A percentile compares a stretch with the other conserved stretches of the same genome.
Conservation (phyloP, 64 coral and sea anemone species). For the Dendrophyllia cribrosa region DNA sequence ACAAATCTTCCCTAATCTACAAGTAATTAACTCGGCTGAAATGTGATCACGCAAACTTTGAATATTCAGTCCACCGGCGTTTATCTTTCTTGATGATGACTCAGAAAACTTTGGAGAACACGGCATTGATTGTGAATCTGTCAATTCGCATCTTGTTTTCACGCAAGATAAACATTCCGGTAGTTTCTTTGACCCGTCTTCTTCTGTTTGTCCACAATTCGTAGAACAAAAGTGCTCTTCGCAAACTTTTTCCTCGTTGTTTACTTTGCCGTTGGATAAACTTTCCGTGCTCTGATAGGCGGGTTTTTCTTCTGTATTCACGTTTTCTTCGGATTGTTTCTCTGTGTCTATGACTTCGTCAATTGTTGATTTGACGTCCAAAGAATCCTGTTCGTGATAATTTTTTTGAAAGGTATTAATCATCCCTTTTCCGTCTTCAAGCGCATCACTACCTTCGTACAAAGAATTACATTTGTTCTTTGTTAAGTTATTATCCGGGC, state of each 20-base stretch:
- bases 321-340: not conserved
- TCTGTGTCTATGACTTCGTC: not conserved
- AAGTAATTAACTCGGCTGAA: conserved; percentile 14
- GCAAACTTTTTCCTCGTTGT: conserved; percentile 19
- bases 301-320: not conserved
- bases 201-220: conserved; percentile 35
- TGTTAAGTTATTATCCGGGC: conserved; percentile 5
- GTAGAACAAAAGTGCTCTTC: conserved; percentile 35
- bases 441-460: conserved; percentile 37
- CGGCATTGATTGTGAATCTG: not conserved
- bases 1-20: conserved; percentile 14
- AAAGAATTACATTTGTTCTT: conserved; percentile 42
- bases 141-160: conserved; percentile 27
- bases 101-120: conserved; percentile 13
- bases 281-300: not conserved
- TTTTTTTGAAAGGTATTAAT: conserved; percentile 41
- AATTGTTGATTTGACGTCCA: conserved; percentile 29
- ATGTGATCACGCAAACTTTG: conserved; percentile 14
- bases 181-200: not conserved
- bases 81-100: not conserved
- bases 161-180: conserved; percentile 30
- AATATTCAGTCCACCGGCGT: not conserved
- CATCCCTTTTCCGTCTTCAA: not conserved
- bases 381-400: conserved; percentile 32
- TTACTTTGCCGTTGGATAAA: conserved; percentile 30